phyloP scores from a whole-genome alignment of 2,797 vertebrate species.

The Epinephelus malabaricus region DNA sequence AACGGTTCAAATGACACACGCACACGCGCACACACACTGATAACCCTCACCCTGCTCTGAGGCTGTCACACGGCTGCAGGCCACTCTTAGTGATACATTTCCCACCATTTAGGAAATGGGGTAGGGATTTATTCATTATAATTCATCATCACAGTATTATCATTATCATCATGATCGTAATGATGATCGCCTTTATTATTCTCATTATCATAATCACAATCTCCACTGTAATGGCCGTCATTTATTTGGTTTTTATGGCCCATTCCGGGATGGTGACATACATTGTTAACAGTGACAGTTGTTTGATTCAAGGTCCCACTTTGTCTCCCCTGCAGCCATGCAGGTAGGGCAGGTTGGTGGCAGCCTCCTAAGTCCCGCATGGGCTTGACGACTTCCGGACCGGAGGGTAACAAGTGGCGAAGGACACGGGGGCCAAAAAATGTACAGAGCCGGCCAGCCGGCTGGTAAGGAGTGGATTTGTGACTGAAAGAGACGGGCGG shows the following conservation, averaged over 20 bases:
- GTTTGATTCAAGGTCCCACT: constrained; percentile 83
- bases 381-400: constrained; percentile 4
- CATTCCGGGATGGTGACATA: constrained; percentile 79
- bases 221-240: constrained; percentile 81
- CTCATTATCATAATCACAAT: constrained; percentile 88
- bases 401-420: constrained; percentile 59
- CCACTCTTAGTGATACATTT: constrained; percentile 79
- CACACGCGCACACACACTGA: constrained; percentile 45
- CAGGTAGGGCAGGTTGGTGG: constrained; percentile 57
- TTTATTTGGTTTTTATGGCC: constrained; percentile 85
- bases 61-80: constrained; percentile 67
- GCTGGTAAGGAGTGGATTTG: constrained; percentile 59
- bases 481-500: constrained; percentile 59
- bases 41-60: constrained; percentile 51
- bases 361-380: constrained; percentile 20
- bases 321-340: constrained; percentile 60
- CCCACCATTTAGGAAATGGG: constrained; percentile 81
- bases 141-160: constrained; percentile 83
- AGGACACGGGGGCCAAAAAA: constrained; percentile 44
- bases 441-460: neutral
- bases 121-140: constrained; percentile 83
- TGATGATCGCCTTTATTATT: constrained; percentile 87
- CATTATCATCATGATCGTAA: constrained; percentile 84
- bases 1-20: constrained; percentile 61
- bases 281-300: constrained; percentile 81